Conservation (phyloP, 2,113 vertebrate species). For the Chionomys nivalis region DNA sequence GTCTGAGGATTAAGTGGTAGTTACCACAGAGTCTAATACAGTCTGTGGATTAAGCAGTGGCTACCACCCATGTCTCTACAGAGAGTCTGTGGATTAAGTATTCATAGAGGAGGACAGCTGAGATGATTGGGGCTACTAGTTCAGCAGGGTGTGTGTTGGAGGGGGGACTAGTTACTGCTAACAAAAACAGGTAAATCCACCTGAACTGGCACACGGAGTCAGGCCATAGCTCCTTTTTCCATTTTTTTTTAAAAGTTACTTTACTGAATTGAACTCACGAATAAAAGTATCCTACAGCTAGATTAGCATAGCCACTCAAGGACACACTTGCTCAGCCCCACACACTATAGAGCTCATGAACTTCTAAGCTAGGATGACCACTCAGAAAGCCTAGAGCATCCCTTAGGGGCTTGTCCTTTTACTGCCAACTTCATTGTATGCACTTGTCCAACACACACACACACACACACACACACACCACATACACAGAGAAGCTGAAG, state of each 20-base stretch:
- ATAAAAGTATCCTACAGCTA: not conserved
- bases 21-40: not conserved
- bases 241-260: not conserved
- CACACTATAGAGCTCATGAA: not conserved
- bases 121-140: not conserved
- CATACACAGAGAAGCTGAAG: not conserved
- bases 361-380: not conserved
- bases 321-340: not conserved
- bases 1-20: not conserved
- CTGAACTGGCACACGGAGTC: not conserved
- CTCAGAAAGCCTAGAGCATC: not conserved
- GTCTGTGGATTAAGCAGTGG: not conserved
- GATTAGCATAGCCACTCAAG: not conserved
- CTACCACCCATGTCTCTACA: too few species aligned
- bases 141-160: not conserved
- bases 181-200: not conserved
- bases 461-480: not conserved
- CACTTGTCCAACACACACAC: not conserved
- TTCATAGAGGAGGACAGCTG: not conserved
- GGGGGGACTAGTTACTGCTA: not conserved
- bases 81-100: too few species aligned
- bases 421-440: not conserved
- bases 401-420: not conserved
- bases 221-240: not conserved
- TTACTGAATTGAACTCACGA: not conserved